These are phyloP conservation scores for Amblyjoppa fuscipennis DNA, from an alignment of 2,888 invertebrate genomes.

Conservation along the genomic window DNA sequence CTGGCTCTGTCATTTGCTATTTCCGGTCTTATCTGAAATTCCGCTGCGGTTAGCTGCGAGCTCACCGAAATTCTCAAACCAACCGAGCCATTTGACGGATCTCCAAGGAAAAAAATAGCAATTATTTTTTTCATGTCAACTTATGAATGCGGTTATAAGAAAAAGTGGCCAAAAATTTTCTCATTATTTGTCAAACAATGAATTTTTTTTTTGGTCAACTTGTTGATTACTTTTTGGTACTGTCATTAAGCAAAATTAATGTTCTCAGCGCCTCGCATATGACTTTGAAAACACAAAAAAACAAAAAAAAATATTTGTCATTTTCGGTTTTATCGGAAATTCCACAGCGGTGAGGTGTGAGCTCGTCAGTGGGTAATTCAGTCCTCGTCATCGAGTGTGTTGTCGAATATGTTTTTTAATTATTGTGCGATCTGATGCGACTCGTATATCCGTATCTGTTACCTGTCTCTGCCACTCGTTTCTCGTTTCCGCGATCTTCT, in stretches of 20 bases:
- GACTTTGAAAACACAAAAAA: background rate
- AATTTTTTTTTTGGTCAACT: no score
- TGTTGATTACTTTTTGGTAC: no score
- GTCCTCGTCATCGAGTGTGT: background rate
- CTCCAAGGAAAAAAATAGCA: no score
- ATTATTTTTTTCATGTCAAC: background rate
- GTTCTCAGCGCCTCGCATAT: background rate
- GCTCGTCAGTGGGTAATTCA: background rate
- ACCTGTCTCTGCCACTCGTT: conserved; percentile 99
- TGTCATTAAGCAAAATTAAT: background rate
- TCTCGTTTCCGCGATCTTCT: conserved; percentile 98
- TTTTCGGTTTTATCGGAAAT: background rate
- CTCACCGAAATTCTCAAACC: no score
- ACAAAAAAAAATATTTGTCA: background rate
- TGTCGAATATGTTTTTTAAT: background rate
- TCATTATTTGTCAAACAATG: background rate
- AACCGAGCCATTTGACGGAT: no score
- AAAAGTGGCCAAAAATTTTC: background rate
- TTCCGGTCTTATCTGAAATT: no score
- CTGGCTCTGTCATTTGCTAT: no score
- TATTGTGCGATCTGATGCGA: no score
- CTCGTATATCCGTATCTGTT: background rate
- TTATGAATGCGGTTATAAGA: background rate
- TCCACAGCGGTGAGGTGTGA: background rate
- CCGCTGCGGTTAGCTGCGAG: no score